Base-by-base conservation (phyloP, 2,797 vertebrate genomes). In the Xerus rutilus region DNA sequence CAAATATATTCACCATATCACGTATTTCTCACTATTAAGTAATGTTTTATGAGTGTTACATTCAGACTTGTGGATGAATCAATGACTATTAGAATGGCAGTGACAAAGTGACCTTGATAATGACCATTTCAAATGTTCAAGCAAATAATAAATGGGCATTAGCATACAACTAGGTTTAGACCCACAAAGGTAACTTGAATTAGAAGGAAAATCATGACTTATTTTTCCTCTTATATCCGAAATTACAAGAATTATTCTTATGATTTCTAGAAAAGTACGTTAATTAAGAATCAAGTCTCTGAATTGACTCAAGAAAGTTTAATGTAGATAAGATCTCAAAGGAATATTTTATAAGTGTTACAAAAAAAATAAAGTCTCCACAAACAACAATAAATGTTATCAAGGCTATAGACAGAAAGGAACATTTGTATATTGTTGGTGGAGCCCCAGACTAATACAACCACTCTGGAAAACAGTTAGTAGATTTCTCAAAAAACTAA, bases 1-100 rank as follows among this genome's bases (percentile, higher is more conserved):
- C 35, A 93, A 95, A 91, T 91, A 87, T 62, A 84, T 89, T 89
- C 87, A 76, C 23, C 7, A 11, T 72, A 64, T 89, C 10, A n/a
- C 28, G 47, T 67, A 86, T 73, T 86, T 52, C 32, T 74, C 47
- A 86, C 52, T 62, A 59, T 62, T 92, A 86, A 96, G 70, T 87
- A 79, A 77, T 79, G 30, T 89, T 92, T 91, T 76, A 54, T 62
- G 28, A 86, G 35, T 76, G 86, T 91, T 73, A 93, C 39, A 91
- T 57, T 92, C 23, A 87, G 35, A 83, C 47, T 86, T 77, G 72
- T 77, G 72, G 15, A 95, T 81, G 57, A 89, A 81, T 86, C 32
- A 49, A 9, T 17, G 62, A 81, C 30, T 88, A 76, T 83, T 72
- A 93, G 35, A 78, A 79, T 52, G 39, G 11, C 13, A 96, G 7